These are phyloP conservation scores for Tenebrosternarchus preto DNA, from an alignment of 2,113 vertebrate genomes.

Conservation along the genomic window DNA sequence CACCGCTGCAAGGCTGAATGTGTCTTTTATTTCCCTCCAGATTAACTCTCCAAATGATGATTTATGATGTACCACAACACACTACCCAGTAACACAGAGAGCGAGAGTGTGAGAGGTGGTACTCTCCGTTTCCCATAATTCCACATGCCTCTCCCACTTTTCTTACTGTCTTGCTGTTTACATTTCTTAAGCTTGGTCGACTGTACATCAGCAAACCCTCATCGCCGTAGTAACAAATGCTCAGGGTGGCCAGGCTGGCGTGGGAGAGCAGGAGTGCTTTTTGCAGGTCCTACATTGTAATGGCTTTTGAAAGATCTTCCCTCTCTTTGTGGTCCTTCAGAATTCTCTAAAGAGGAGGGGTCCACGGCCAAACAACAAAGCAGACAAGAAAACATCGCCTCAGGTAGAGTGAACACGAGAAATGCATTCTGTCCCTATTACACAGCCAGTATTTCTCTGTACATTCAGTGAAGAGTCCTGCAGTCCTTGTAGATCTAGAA, in stretches of 20 bases:
- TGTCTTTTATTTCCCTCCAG: background rate
- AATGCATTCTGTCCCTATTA: background rate
- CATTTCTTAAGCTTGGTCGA: slow-evolving; percentile 18
- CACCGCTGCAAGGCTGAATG: slow-evolving; percentile 45
- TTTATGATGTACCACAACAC: slow-evolving; percentile 58
- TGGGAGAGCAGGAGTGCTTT: background rate
- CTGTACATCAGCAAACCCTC: slow-evolving; percentile 38
- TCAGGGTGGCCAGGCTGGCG: background rate
- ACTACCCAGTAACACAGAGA: background rate
- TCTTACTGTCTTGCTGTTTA: background rate
- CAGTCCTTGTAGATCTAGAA: background rate
- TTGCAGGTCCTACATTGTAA: slow-evolving; percentile 11
- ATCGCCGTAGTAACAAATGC: slow-evolving; percentile 29
- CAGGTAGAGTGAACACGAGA: slow-evolving; percentile 67
- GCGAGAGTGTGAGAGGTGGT: no score
- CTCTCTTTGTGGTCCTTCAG: slow-evolving; percentile 65
- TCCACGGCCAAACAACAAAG: slow-evolving; percentile 84
- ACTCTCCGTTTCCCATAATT: background rate
- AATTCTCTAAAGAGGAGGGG: slow-evolving; percentile 92
- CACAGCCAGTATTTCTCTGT: background rate
- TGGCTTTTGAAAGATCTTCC: slow-evolving; percentile 30
- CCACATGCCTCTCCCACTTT: background rate
- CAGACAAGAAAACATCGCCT: slow-evolving; percentile 85
- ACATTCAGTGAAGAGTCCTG: background rate
- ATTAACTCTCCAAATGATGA: slow-evolving; percentile 32